Base-by-base conservation (phyloP, 1,140 invertebrate species). In the Oppia nitens region DNA sequence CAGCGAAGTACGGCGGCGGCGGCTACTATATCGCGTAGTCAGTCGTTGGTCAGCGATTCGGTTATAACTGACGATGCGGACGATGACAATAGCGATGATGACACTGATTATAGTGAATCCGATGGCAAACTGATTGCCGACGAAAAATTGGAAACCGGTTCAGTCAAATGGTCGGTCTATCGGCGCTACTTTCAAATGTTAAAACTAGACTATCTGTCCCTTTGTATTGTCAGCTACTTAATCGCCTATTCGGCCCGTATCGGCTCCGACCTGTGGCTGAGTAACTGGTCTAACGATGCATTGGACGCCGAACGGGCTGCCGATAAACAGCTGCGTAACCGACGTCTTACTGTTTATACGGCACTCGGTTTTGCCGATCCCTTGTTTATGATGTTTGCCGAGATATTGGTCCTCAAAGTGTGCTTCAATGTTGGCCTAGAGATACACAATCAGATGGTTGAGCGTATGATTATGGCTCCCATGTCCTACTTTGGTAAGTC, bases 281-380 rank as follows among this genome's bases (percentile, higher is more conserved):
- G 67, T 17, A 60, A 60, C 20, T 73, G 72, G 72, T 70, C 70
- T 49, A 68, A 71, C 59, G 69, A 73, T 60, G 62, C 67, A 2
- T 11, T 55, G 12, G 50, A 64, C 20, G 49, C 53, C 20, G 26
- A 71, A 14, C n/a, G 45, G 45, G 45, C n/a, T n/a, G n/a, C n/a
- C n/a, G n/a, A n/a, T n/a, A n/a, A n/a, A n/a, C n/a, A n/a, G n/a
- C n/a, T n/a, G n/a, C n/a, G n/a, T n/a, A n/a, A n/a, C n/a, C n/a
- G n/a, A n/a, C n/a, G n/a, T n/a, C 76, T 94, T 49, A 85, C 84
- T 62, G 83, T 92, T 20, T 94, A 94, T 70, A 86, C 84, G 60
- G 85, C 78, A 26, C 78, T 93, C 53, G 89, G 89, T 62, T 69
- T 87, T 55, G 83, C 83, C 52, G 88, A 93, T 83, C 52, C 24